A percentile compares a stretch with the other conserved stretches of the same genome.
Conservation (phyloP, 2,797 vertebrate species). For the Hephaestus fuliginosus region DNA sequence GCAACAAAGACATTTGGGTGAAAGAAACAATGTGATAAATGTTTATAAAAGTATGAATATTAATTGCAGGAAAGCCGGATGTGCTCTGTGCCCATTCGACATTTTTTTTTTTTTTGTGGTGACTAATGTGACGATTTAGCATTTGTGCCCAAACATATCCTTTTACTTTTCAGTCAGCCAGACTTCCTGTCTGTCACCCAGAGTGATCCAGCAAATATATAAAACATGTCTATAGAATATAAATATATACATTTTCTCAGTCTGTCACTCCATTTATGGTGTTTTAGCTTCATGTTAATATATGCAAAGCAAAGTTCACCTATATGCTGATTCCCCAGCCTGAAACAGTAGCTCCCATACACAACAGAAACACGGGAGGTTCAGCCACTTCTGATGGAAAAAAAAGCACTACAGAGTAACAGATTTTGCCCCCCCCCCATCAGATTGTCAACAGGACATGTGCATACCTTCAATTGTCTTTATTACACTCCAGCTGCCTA, state of each 20-base stretch:
- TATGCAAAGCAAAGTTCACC: neutral
- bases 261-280: neutral
- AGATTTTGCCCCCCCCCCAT: constrained; percentile 25
- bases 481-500: constrained; percentile 67
- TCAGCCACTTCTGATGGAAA: constrained; percentile 3
- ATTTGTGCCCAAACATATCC: neutral
- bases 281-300: neutral
- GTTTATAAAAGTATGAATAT: too few relatives aligned
- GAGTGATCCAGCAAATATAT: neutral
- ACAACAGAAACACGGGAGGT: constrained; percentile 14
- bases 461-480: constrained; percentile 68
- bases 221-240: neutral
- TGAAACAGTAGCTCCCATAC: neutral
- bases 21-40: neutral
- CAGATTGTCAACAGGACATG: constrained; percentile 63
- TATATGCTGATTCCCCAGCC: neutral
- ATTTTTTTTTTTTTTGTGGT: too few relatives aligned
- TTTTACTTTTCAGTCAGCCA: neutral
- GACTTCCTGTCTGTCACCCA: neutral
- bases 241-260: neutral
- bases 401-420: neutral
- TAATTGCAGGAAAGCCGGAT: too few relatives aligned
- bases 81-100: too few relatives aligned
- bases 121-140: neutral
- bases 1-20: neutral